Evolutionary conservation across 2,888 invertebrate genomes (phyloP), one percentile per base, ranked within the genome.

Genomic region (Xylota sylvarum): DNA sequence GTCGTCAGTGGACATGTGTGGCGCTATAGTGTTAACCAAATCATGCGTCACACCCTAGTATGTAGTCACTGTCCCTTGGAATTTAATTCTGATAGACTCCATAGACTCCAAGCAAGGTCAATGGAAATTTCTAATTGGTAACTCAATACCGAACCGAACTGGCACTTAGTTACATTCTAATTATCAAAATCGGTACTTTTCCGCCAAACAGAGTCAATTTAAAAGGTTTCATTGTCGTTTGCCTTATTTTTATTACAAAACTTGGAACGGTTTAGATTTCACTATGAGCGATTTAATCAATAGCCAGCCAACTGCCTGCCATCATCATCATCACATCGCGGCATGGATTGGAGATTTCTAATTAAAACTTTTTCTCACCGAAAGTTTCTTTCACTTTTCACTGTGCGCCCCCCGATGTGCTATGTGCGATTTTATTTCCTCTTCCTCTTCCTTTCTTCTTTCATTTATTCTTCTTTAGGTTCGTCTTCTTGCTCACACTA

Each of bases 291-390:
- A 32, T 27, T 64, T 32, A 65, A 56, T 72, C 77, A 77, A 72
- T 77, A 80, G 9, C 14, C 55, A 17, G 10, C n/a, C n/a, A n/a
- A n/a, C n/a, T n/a, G n/a, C n/a, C 37, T 37, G 37, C 19, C 10
- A 40, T 30, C 62, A 70, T 70, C 43, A 58, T n/a, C n/a, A n/a
- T n/a, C n/a, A n/a, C n/a, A n/a, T 74, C 74, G 40, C 48, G 55
- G 32, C 69, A 46, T n/a, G 32, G 32, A 56, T 55, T 23, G 67
- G 23, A 69, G 62, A 79, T 74, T 73, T 62, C 60, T 74, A 84
- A 84, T 84, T 84, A 84, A 84, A 84, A 84, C 67, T 83, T 84
- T 46, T 69, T 65, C 72, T 27, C 50, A 27, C 62, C 46, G 69
- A 78, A 70, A 78, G 74, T 74, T 74, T 55, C 46, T 65, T 77